These are phyloP conservation scores for Falco rusticolus DNA, from an alignment of 2,797 vertebrate species.

Conservation along the genomic window DNA sequence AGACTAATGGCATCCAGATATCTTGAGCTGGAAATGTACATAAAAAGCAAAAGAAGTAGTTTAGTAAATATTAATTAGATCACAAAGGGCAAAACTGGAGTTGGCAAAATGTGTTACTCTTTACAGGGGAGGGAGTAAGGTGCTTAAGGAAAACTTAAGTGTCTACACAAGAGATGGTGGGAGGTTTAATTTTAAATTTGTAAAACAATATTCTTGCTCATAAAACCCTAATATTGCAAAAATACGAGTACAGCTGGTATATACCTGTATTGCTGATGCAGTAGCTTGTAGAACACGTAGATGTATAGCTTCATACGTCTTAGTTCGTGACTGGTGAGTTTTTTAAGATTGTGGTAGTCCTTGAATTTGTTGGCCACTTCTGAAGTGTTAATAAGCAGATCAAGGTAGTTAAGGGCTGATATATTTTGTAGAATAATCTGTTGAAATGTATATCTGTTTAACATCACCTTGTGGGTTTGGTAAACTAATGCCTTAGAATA, in stretches of 20 bases:
- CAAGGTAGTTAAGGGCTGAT: background rate
- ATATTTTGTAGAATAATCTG: background rate
- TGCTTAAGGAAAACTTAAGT: background rate
- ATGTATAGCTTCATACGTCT: background rate
- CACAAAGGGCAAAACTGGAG: background rate
- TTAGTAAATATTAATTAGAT: background rate
- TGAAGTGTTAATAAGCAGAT: background rate
- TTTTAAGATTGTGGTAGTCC: background rate
- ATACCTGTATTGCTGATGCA: background rate
- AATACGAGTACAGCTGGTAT: background rate
- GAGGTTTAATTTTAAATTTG: background rate
- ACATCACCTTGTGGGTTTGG: background rate
- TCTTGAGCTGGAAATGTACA: background rate
- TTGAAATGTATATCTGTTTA: background rate
- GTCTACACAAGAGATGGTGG: background rate
- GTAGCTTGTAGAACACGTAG: background rate
- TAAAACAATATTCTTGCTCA: background rate
- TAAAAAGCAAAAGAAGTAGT: background rate
- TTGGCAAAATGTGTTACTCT: background rate
- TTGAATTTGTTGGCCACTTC: background rate
- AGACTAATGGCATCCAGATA: background rate
- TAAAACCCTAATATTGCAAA: background rate
- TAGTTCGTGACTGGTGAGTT: background rate
- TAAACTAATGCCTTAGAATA: background rate
- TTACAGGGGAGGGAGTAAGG: background rate